These are phyloP conservation scores for Myiozetetes cayanensis DNA, from an alignment of 2,113 vertebrate genomes.

Conservation along the genomic window DNA sequence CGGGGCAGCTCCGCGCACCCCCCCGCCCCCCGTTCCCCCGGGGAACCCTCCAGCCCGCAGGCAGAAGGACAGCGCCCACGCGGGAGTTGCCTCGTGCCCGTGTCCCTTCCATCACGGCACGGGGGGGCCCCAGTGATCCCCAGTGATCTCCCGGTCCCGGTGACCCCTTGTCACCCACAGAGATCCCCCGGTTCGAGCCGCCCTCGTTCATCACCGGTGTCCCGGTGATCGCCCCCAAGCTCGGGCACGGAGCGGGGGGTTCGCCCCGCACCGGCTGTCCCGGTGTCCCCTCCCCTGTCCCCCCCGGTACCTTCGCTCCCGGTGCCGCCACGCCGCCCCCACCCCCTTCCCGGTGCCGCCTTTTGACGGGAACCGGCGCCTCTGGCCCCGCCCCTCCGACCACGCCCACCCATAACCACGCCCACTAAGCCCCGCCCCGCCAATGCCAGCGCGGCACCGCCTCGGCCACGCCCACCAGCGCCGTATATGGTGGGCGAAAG, in stretches of 20 bases:
- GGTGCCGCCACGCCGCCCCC: background rate
- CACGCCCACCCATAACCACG: background rate
- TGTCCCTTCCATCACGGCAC: rapidly evolving
- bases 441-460: background rate
- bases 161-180: background rate
- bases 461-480: rapidly evolving
- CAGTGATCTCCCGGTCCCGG: background rate
- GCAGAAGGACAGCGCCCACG: rapidly evolving
- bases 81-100: rapidly evolving
- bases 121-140: too few species aligned
- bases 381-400: background rate
- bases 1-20: too few species aligned
- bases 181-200: too few species aligned
- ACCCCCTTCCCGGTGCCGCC: background rate
- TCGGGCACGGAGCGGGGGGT: background rate
- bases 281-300: background rate
- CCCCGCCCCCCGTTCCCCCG: rapidly evolving
- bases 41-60: background rate
- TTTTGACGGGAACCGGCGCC: constrained; percentile 64
- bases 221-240: too few species aligned
- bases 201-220: too few species aligned
- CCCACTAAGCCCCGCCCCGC: background rate
- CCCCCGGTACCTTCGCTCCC: background rate
- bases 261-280: background rate
- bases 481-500: rapidly evolving